phyloP scores from a whole-genome alignment of 2,797 vertebrate genomes.

The Cephalopachus bancanus region DNA sequence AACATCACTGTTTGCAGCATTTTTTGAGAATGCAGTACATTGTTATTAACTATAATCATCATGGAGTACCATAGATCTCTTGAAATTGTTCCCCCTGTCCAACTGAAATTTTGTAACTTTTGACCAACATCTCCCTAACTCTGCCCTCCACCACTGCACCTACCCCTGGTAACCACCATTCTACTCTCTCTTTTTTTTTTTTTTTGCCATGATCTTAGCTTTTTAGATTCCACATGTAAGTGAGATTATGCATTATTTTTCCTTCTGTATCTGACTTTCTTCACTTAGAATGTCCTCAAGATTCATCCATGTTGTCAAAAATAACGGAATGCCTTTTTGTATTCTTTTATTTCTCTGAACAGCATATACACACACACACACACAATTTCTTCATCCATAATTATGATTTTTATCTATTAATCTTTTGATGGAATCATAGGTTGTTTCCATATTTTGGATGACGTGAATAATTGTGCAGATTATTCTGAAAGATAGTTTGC shows the following conservation, averaged over 20 bases:
- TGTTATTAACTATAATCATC: too few species aligned
- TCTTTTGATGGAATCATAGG: too few species aligned
- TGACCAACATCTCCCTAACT: not conserved
- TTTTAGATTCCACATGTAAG: not conserved
- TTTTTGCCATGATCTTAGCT: not conserved
- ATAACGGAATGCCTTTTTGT: too few species aligned
- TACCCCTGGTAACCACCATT: not conserved
- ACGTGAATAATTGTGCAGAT: too few species aligned
- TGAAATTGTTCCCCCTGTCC: too few species aligned
- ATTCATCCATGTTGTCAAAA: not conserved
- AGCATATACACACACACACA: not conserved
- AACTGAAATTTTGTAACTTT: not conserved
- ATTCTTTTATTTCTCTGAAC: not conserved
- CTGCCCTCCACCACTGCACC: too few species aligned
- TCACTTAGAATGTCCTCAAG: not conserved
- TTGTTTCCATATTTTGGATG: too few species aligned
- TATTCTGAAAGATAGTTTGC: too few species aligned
- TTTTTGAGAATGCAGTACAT: too few species aligned
- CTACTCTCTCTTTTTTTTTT: not conserved
- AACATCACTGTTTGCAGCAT: too few species aligned
- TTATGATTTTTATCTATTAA: too few species aligned
- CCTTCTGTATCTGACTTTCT: not conserved
- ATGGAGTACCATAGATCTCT: not conserved
- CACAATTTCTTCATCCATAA: too few species aligned
- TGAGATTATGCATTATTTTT: not conserved